Evolutionary conservation across 2,888 invertebrate species (phyloP).

Genomic region (Aplocera efformata): DNA sequence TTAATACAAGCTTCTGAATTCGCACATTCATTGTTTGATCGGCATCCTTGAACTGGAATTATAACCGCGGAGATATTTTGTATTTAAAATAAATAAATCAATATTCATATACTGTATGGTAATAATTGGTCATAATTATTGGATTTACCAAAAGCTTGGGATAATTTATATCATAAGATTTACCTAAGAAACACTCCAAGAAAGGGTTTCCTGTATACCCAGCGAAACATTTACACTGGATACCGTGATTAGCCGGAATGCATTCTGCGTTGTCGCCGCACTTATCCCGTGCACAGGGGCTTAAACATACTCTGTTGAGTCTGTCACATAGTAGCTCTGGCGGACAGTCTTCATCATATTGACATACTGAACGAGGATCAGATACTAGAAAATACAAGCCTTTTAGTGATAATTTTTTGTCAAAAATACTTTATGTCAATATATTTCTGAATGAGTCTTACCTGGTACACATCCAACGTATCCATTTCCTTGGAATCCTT

Average conservation of each 20-base stretch:
- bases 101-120: no score
- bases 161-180: constrained; percentile 10
- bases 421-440: no score
- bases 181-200: constrained; percentile 84
- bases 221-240: constrained; percentile 86
- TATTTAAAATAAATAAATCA: no score
- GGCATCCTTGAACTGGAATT: constrained; percentile 84
- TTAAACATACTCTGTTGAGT: constrained; percentile 90
- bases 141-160: no score
- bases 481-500: constrained; percentile 93
- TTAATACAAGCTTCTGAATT: constrained; percentile 88
- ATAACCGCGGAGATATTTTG: neutral
- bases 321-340: constrained; percentile 92
- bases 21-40: constrained; percentile 85
- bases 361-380: constrained; percentile 82
- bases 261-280: constrained; percentile 92
- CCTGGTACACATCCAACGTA: constrained; percentile 90
- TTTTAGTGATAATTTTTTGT: constrained; percentile 5
- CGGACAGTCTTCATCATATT: constrained; percentile 95
- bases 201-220: constrained; percentile 90
- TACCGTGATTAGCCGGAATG: constrained; percentile 86
- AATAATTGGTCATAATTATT: no score
- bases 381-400: constrained; percentile 41
- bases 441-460: constrained; percentile 56
- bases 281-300: constrained; percentile 88